A percentile compares a stretch with the other conserved stretches of the same genome.
Evolutionary conservation across 2,113 vertebrate species (phyloP).

Genomic region (Oryzias javanicus): DNA sequence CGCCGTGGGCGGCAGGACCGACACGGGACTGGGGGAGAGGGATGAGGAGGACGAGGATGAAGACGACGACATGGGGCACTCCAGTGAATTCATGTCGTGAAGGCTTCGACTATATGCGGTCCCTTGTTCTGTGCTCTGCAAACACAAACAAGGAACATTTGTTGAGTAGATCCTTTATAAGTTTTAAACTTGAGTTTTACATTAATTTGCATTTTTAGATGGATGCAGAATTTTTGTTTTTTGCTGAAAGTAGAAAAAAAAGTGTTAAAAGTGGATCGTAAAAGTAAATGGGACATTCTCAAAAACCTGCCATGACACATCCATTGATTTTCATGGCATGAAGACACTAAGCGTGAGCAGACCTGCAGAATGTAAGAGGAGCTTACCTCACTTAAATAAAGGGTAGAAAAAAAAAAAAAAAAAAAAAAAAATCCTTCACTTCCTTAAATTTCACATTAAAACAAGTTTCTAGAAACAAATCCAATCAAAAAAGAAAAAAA

Average conservation of each 20-base stretch:
- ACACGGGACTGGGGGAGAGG: slow-evolving; percentile 82
- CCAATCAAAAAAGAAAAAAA: no score
- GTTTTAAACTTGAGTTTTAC: no score
- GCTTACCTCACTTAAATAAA: not conserved
- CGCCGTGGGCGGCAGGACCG: slow-evolving; percentile 74
- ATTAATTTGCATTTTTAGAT: no score
- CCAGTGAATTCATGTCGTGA: slow-evolving; percentile 87
- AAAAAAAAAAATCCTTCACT: not conserved
- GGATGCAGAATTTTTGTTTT: no score
- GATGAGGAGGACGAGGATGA: slow-evolving; percentile 71
- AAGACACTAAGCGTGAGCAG: slow-evolving; percentile 49
- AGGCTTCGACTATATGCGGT: slow-evolving; percentile 86
- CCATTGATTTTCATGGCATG: not conserved
- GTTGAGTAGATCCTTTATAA: no score
- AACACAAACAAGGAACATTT: not conserved
- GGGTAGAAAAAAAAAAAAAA: not conserved
- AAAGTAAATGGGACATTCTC: slow-evolving; percentile 14
- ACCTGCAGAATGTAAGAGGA: slow-evolving; percentile 33
- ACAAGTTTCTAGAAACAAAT: not conserved
- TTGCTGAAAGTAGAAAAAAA: not conserved
- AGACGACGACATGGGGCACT: slow-evolving; percentile 70
- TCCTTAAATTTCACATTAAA: not conserved
- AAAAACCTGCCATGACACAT: slow-evolving; percentile 34
- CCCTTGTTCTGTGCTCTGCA: slow-evolving; percentile 87
- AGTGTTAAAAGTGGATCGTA: not conserved